Evolutionary conservation across 2,888 invertebrate genomes (phyloP).

Genomic region (Venusia cambrica): DNA sequence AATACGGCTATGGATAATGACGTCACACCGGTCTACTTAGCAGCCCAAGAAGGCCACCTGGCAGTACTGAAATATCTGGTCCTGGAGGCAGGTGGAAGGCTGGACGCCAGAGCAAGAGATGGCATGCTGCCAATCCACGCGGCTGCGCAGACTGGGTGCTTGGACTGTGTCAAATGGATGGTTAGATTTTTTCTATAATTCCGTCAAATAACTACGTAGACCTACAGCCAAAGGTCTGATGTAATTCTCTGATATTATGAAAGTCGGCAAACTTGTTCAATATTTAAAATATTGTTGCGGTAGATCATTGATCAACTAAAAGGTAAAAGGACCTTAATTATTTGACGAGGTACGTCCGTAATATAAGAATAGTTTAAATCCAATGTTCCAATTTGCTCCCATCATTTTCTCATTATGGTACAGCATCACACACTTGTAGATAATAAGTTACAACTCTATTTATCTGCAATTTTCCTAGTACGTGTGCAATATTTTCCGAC

Average conservation of each 20-base stretch:
- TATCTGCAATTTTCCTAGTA: slow-evolving; percentile 18
- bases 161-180: slow-evolving; percentile 88
- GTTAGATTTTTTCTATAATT: too few species aligned
- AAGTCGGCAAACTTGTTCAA: too few species aligned
- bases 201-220: too few species aligned
- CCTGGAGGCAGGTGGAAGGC: slow-evolving; percentile 89
- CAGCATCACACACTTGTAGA: too few species aligned
- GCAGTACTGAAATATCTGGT: slow-evolving; percentile 93
- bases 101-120: slow-evolving; percentile 91
- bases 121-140: slow-evolving; percentile 96
- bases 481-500: slow-evolving; percentile 14
- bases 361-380: slow-evolving; percentile 2
- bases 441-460: too few species aligned
- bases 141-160: slow-evolving; percentile 93
- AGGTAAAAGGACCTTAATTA: too few species aligned
- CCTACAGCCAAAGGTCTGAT: too few species aligned
- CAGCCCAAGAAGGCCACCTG: slow-evolving; percentile 93
- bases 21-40: slow-evolving; percentile 93
- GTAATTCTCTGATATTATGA: too few species aligned
- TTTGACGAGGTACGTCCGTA: too few species aligned
- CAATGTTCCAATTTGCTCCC: slow-evolving; percentile 6
- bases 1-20: slow-evolving; percentile 96
- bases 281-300: too few species aligned
- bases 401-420: slow-evolving; percentile 4
- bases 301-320: too few species aligned